phyloP scores from a whole-genome alignment of 2,888 invertebrate genomes.

The Tetrapedia diversipes region DNA sequence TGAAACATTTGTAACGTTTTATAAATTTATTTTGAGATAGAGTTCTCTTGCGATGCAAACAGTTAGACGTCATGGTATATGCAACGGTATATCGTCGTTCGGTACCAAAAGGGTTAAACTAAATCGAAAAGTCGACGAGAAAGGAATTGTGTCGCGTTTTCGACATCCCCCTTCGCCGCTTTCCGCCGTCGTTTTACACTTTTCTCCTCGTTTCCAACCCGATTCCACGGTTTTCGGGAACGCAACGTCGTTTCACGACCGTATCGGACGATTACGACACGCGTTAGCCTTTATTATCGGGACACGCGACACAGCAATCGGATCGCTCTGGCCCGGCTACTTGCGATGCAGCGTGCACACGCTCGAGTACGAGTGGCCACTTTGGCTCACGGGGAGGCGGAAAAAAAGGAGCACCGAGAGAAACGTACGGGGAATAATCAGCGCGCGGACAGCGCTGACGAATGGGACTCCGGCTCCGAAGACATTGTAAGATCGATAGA shows the following conservation, averaged over 20 bases:
- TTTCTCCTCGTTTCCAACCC: neutral
- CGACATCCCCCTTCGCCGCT: too few species aligned
- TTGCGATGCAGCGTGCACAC: slow-evolving; percentile 62
- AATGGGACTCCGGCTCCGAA: slow-evolving; percentile 66
- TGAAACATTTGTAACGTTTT: too few species aligned
- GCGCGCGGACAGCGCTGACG: slow-evolving; percentile 70
- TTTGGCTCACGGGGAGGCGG: slow-evolving; percentile 38
- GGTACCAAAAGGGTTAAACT: too few species aligned
- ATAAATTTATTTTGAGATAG: too few species aligned
- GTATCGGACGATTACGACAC: slow-evolving; percentile 52
- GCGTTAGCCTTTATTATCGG: slow-evolving; percentile 59
- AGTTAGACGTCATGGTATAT: too few species aligned
- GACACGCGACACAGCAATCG: slow-evolving; percentile 66
- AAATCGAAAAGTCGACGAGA: too few species aligned
- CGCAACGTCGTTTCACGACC: neutral
- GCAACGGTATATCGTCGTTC: too few species aligned
- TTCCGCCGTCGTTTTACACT: too few species aligned
- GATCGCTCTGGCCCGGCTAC: slow-evolving; percentile 52
- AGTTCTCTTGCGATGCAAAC: too few species aligned
- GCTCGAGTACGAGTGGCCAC: slow-evolving; percentile 40
- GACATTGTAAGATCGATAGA: slow-evolving; percentile 72
- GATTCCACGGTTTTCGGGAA: neutral
- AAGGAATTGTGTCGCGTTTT: too few species aligned
- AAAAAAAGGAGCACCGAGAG: slow-evolving; percentile 40
- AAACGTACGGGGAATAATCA: slow-evolving; percentile 68